Base-by-base conservation (phyloP, 2,797 vertebrate genomes). In the Phataginus tetradactyla region DNA sequence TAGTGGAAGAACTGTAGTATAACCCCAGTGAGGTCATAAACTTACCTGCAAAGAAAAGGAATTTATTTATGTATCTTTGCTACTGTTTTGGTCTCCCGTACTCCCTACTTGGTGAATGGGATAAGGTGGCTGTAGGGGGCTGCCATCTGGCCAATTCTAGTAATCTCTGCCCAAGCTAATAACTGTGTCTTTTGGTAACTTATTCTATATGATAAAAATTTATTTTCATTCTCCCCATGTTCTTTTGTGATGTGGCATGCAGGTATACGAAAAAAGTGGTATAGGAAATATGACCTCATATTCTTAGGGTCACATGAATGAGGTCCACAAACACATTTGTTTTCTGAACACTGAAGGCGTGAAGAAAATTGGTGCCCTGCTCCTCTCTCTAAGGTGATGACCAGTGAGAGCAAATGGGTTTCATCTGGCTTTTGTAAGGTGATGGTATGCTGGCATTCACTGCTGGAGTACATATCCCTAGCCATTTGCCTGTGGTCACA, bases 41-140 rank as follows among this genome's bases (percentile, higher is more conserved):
- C 81, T 72, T 69, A 53, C 2, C 10, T 66, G 11, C 37, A 63
- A 32, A 78, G 8, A 74, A 95, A 69, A 88, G 32, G 1, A 15
- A 39, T 85, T 91, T 79, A 14, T 8, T 63, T 88, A 45, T 23
- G 64, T 45, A 78, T 89, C 2, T 86, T 74, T 89, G 21, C 10
- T 77, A 20, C 6, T 37, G 11, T 20, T 55, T 78, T 86, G 55
- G 61, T 59, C 4, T 77, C 6, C 14, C 25, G 71, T 72, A 57
- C 3, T 85, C 42, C 66, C 23, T 32, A n/a, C 10, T 69, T 86
- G 10, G 3, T 29, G 4, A 6, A 23, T 6, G 11, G 13, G 5
- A 21, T 37, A 25, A 18, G 4, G 10, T 4, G 2, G 17, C 2
- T 4, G 32, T 0, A n/a, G 1, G 11, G 15, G 29, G 7, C 7